Conservation (phyloP, 2,888 invertebrate genomes). For the Capitulum mitella region DNA sequence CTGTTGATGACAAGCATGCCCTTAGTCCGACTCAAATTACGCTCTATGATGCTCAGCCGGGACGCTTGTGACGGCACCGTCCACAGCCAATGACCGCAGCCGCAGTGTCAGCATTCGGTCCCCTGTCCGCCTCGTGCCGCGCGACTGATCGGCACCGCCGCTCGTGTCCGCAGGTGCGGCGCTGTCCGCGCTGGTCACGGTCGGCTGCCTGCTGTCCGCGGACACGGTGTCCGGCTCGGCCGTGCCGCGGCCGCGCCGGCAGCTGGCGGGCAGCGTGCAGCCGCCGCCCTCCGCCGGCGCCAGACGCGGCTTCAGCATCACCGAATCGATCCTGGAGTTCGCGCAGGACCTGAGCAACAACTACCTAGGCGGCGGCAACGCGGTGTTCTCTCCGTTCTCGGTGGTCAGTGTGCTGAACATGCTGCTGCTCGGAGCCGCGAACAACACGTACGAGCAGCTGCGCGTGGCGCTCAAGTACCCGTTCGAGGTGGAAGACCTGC, state of each 20-base stretch:
- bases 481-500: slow-evolving; percentile 6
- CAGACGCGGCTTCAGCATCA: slow-evolving; percentile 31
- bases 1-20: too few relatives aligned
- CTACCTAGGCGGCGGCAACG: slow-evolving; percentile 42
- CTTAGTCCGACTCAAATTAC: too few relatives aligned
- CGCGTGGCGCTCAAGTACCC: slow-evolving; percentile 30
- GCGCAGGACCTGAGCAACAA: slow-evolving; percentile 40
- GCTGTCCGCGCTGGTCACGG: neutral
- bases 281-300: neutral
- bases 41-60: too few relatives aligned
- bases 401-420: slow-evolving; percentile 43
- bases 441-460: slow-evolving; percentile 30
- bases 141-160: neutral
- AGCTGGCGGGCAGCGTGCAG: slow-evolving; percentile 12
- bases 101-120: too few relatives aligned
- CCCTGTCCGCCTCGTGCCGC: too few relatives aligned
- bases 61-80: too few relatives aligned
- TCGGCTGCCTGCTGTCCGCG: neutral
- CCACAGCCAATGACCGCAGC: too few relatives aligned
- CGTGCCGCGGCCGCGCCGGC: neutral
- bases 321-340: slow-evolving; percentile 37
- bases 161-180: neutral
- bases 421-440: slow-evolving; percentile 42
- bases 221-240: too few relatives aligned
- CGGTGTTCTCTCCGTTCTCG: slow-evolving; percentile 45